phyloP scores from a whole-genome alignment of 1,140 invertebrate genomes.

The Chironomus striatipennis region DNA sequence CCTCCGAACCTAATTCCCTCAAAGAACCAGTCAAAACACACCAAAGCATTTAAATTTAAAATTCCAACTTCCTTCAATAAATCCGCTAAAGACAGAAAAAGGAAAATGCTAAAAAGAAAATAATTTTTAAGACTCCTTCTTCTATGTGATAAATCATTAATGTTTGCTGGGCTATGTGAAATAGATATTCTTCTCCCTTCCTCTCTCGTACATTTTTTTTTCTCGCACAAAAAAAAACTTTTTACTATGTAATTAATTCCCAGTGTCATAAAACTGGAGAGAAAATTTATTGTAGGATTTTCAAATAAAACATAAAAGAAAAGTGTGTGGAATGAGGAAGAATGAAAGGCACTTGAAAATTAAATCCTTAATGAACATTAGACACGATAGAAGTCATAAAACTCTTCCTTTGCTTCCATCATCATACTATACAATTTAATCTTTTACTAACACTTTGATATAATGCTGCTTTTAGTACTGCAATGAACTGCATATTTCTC shows the following conservation, averaged over 20 bases:
- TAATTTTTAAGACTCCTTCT: background rate
- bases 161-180: background rate
- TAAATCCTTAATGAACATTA: constrained; percentile 9
- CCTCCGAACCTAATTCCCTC: too few species aligned
- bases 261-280: background rate
- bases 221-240: background rate
- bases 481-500: background rate
- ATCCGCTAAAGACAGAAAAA: too few species aligned
- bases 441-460: background rate
- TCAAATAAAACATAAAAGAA: background rate
- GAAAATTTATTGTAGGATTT: constrained; percentile 9
- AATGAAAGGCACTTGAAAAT: background rate
- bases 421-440: constrained; percentile 9
- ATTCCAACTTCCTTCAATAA: background rate
- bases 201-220: too few species aligned
- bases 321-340: too few species aligned
- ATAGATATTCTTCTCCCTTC: background rate
- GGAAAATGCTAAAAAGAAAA: too few species aligned
- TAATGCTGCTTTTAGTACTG: background rate
- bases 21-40: background rate
- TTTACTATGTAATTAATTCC: constrained; percentile 14
- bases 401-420: background rate
- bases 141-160: constrained; percentile 1
- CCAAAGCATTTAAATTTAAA: background rate
- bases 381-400: constrained; percentile 8